Base-by-base conservation (phyloP, 2,797 vertebrate species). In the Cetoscarus ocellatus region DNA sequence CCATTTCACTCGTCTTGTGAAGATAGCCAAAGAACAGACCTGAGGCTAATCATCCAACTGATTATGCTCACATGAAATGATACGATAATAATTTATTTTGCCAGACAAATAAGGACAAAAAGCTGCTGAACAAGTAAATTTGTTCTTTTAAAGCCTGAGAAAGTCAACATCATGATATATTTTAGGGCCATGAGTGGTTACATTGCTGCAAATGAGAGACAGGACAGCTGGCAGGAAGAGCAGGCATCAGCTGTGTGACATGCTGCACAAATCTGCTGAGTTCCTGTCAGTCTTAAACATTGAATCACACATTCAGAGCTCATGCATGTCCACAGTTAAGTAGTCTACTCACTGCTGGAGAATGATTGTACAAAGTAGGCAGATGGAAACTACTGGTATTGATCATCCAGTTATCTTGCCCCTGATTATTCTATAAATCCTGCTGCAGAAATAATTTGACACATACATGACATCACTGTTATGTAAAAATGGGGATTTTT, bases 41-140 rank as follows among this genome's bases (percentile, higher is more conserved):
- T 48, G 54, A 67, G 84, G 85, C 82, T 59, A 75, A 86, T 73
- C 70, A 72, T 63, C 69, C 72, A 56, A 43, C 38, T 66, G 68
- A 85, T 83, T 84, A 73, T 76, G 64, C 72, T 73, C 57, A 69
- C 77, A 84, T 83, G 74, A 86, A 88, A 77, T 77, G 13, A 90
- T 88, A 85, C 70, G 53, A 66, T 82, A 61, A 86, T 87, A 69
- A 84, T 90, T 77, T 69, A 77, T 85, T 77, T 85, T 76, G 66
- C 17, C 10, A 69, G 67, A 62, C 58, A 81, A 78, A 79, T 75
- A 60, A 76, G 45, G 67, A 58, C 43, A 65, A 60, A 60, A 44
- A 61, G 70, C 66, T 68, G 34, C 57, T 49, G 57, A 76, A 67
- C 19, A 49, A 73, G 17, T 15, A 40, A 54, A 49, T 60, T 67